phyloP scores from a whole-genome alignment of 2,113 vertebrate species.

The Chaetodon trifascialis region DNA sequence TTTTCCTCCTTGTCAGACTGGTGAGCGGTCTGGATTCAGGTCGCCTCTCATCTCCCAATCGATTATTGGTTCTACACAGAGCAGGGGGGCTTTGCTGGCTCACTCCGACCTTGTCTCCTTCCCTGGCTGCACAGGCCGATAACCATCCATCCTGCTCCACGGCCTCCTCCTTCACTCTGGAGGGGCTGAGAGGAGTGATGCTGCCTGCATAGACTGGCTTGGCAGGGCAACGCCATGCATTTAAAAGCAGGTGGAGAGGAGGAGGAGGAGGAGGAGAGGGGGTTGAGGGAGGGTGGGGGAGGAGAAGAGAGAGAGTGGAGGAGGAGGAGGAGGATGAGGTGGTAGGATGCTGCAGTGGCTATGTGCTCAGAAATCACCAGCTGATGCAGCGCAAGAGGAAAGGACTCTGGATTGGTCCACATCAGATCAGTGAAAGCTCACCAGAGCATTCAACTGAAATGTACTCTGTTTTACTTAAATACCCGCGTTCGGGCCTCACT shows the following conservation, averaged over 20 bases:
- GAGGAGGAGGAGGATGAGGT: constrained; percentile 66
- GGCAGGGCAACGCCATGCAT: constrained; percentile 80
- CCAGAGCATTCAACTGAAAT: constrained; percentile 61
- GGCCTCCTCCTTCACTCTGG: constrained; percentile 50
- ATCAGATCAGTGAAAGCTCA: constrained; percentile 62
- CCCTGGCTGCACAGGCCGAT: constrained; percentile 44
- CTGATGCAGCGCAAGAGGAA: constrained; percentile 87
- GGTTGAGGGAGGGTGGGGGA: constrained; percentile 75
- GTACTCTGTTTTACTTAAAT: constrained; percentile 35
- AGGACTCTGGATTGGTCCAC: constrained; percentile 63
- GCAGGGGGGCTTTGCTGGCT: constrained; percentile 55
- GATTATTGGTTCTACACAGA: constrained; percentile 64
- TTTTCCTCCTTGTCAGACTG: constrained; percentile 49
- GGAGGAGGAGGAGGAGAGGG: constrained; percentile 42
- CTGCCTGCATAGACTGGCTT: constrained; percentile 72
- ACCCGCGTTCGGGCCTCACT: constrained; percentile 18
- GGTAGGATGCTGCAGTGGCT: constrained; percentile 88
- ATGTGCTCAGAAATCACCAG: constrained; percentile 88
- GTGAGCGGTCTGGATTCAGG: constrained; percentile 59
- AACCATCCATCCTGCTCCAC: constrained; percentile 60
- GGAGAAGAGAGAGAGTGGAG: constrained; percentile 61
- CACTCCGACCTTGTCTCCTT: constrained; percentile 58
- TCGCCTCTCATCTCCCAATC: constrained; percentile 58
- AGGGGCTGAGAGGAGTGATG: constrained; percentile 64
- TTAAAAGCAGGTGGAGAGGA: constrained; percentile 83